Evolutionary conservation across 2,797 vertebrate genomes (phyloP), one percentile per base, ranked within the genome.

Genomic region (Vipera ursinii): DNA sequence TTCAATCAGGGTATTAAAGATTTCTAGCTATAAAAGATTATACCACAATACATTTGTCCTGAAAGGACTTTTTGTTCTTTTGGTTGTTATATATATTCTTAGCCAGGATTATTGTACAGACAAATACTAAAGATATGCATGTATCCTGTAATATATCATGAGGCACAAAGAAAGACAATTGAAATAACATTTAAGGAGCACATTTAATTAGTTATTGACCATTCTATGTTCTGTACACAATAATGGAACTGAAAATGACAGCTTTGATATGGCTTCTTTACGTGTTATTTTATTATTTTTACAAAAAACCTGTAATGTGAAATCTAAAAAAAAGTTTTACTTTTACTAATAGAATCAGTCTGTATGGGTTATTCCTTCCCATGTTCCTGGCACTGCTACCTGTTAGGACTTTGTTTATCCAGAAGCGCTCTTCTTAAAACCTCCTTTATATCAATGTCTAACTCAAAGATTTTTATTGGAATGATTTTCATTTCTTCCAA

Each of bases 391-490:
- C n/a, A 24, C 94, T 44, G 91, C 96, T 94, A 99, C 99, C 98
- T 98, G 63, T 96, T 94, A 3, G 69, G 89, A 20, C 92, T 97
- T 95, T 97, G 97, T 92, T 98, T 98, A 91, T 98, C 98, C 65
- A 93, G 0, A 24, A 98, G 89, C 86, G 98, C 97, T 98, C 99
- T 98, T 96, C 96, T 98, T 93, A 98, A 97, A 93, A 99, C 97
- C 93, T 99, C 99, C 69, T 97, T 97, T 73, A 98, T 97, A 92
- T 98, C 97, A 90, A 99, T 95, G 82, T 98, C 95, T 93, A 99
- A 96, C 96, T 99, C 99, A 94, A 98, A 97, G 87, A 99, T 97
- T 93, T 98, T 95, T 96, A 98, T 97, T 86, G 99, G 99, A 94
- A 99, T 98, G 95, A 99, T 98, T 94, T 97, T 98, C 44, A 95